Percentiles rank a stretch among this genome's conserved stretches.
Conservation (phyloP, 2,113 vertebrate species). For the Chrysochloris asiatica region DNA sequence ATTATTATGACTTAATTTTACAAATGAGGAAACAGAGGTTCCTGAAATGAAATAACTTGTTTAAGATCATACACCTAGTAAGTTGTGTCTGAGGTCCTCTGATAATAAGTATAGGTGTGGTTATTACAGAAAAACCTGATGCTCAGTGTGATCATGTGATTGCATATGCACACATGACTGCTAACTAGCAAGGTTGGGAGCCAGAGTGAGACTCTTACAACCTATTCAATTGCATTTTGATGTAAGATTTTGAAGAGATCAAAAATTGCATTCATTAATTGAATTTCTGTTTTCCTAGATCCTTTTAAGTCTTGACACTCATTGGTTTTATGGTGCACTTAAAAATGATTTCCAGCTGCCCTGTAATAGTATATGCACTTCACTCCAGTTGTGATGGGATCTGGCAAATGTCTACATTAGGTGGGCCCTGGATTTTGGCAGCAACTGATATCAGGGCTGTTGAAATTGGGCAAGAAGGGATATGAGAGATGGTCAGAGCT, state of each 20-base stretch:
- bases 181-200: not conserved
- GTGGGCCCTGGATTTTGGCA: not conserved
- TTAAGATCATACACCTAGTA: not conserved
- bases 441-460: not conserved
- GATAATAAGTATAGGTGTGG: not conserved
- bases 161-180: not conserved
- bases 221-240: not conserved
- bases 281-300: not conserved
- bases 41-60: not conserved
- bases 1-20: not conserved
- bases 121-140: not conserved
- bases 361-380: not conserved
- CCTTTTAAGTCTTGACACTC: not conserved
- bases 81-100: not conserved
- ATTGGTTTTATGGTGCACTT: not conserved
- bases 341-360: not conserved
- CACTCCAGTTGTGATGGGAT: not conserved
- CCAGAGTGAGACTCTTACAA: not conserved
- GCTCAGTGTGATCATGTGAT: not conserved
- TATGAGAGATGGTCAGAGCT: not conserved
- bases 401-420: not conserved
- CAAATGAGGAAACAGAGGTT: not conserved
- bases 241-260: conserved; percentile 16
- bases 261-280: conserved; percentile 22
- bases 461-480: not conserved